Evolutionary conservation across 2,797 vertebrate species (phyloP), one percentile per base, ranked within the genome.

Genomic region (Hozukius guyotensis): DNA sequence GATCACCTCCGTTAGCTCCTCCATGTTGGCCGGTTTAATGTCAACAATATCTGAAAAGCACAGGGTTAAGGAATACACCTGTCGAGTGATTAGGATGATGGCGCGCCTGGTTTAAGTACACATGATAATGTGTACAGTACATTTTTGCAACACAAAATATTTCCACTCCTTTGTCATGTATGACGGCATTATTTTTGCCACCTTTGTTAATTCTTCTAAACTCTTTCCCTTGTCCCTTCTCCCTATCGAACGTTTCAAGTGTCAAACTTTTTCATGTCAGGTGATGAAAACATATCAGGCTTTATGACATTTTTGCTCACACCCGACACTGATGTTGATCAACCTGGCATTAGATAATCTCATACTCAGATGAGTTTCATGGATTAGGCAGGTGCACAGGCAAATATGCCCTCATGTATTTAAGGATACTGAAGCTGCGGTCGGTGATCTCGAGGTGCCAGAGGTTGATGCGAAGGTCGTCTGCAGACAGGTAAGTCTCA

Each of bases 371-470:
- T 14, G 24, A 46, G n/a, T 84, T 49, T 29, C 25, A 22, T 9
- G 25, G 29, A 55, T 71, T 42, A 27, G 7, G 5, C 7, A 14
- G 2, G 42, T 24, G 20, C 25, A 67, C 31, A 38, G 24, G 62
- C 8, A 59, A 34, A 59, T 16, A 38, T 0, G 18, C 3, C 20
- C 8, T 20, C 10, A 4, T 4, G 60, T 22, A 20, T 55, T 27
- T 8, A 72, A 96, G 96, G 98, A 99, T 99, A 99, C 98, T 99
- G 91, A 99, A 99, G 96, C 98, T 99, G 86, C 98, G 97, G 95
- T 99, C 98, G 4, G 98, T 99, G 94, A 99, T 99, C 94, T 99
- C 98, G 38, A 99, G 96, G 96, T 99, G 96, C 98, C 98, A 99
- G 67, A 99, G 96, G 95, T 99, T 99, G 95, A 99, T 96, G 89